Percentiles rank a stretch among this genome's conserved stretches.
phyloP scores from a whole-genome alignment of 2,113 vertebrate genomes.

The Gopherus evgoodei region DNA sequence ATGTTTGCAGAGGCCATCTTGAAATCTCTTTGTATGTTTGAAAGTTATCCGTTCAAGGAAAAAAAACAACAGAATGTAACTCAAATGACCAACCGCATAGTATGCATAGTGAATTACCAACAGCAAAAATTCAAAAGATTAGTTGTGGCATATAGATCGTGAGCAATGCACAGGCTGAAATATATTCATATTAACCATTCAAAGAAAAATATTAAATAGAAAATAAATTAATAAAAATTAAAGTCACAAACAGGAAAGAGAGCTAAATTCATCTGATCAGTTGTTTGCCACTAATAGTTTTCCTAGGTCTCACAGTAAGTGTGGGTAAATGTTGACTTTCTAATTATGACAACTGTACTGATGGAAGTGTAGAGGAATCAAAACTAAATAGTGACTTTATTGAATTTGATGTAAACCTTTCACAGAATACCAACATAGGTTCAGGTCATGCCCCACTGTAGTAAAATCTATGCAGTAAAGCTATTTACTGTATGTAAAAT shows the following conservation, averaged over 20 bases:
- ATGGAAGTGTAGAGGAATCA: conserved; percentile 49
- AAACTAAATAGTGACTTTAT: conserved; percentile 59
- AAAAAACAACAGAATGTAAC: conserved; percentile 34
- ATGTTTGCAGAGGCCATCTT: conserved; percentile 20
- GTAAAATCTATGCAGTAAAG: rapidly evolving
- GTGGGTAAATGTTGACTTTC: conserved; percentile 72
- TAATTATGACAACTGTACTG: conserved; percentile 66
- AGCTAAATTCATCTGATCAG: conserved; percentile 68
- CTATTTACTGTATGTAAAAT: not conserved
- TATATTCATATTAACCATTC: conserved; percentile 32
- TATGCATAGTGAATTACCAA: conserved; percentile 9
- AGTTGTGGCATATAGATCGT: not conserved
- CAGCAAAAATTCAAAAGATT: not conserved
- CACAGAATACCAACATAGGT: not conserved
- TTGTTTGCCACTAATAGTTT: conserved; percentile 71
- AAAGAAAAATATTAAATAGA: conserved; percentile 38
- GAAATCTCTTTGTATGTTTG: conserved; percentile 42
- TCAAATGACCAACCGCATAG: not conserved
- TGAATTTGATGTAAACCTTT: conserved; percentile 54
- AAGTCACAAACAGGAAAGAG: conserved; percentile 54
- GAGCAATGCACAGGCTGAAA: conserved; percentile 24
- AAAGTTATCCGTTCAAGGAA: not conserved
- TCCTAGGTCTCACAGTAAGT: conserved; percentile 64
- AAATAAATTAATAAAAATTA: conserved; percentile 61
- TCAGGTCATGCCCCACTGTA: not conserved